Evolutionary conservation across 2,888 invertebrate species (phyloP), one percentile per base, ranked within the genome.

Genomic region (Julus scandinavius): DNA sequence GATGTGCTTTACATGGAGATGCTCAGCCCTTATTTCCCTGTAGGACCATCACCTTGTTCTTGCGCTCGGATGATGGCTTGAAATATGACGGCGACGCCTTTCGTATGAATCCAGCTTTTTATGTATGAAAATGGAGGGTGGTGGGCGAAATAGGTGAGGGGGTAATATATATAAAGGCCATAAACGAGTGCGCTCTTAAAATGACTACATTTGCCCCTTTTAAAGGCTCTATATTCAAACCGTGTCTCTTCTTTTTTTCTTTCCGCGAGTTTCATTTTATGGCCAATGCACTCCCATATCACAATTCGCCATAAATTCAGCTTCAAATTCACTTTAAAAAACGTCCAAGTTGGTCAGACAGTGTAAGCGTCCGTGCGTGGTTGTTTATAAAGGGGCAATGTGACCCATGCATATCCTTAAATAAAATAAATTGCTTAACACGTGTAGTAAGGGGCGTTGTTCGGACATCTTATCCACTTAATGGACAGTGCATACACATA

Each of bases 61-160:
- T 84, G 40, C 84, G 45, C 45, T 41, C 84, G 63, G 63, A 84
- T 84, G 84, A 84, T 84, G 45, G 84, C 41, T 84, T 84, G 84
- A 84, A 84, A 84, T 84, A 84, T 84, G 84, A 84, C 45, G 84
- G 84, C 84, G 84, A 84, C 84, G 84, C 84, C 84, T 84, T 38
- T 13, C 38, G 17, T 84, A 84, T 41, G 45, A 84, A 84, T 84
- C 84, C 45, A 84, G 84, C 84, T 84, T 84, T 45, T 41, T 84
- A 84, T 84, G 45, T 84, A 84, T 63, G 63, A 63, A 63, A 63
- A 63, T 84, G 45, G 84, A 49, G 84, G 40, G 45, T 5, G 45
- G 84, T 4, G 15, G 84, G 84, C 38, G 45, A 84, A 84, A 38
- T 17, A 6, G 84, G 45, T 6, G 17, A 17, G n/a, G 63, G 63